phyloP scores from a whole-genome alignment of 2,113 vertebrate species.

The Diphyllodes magnificus region DNA sequence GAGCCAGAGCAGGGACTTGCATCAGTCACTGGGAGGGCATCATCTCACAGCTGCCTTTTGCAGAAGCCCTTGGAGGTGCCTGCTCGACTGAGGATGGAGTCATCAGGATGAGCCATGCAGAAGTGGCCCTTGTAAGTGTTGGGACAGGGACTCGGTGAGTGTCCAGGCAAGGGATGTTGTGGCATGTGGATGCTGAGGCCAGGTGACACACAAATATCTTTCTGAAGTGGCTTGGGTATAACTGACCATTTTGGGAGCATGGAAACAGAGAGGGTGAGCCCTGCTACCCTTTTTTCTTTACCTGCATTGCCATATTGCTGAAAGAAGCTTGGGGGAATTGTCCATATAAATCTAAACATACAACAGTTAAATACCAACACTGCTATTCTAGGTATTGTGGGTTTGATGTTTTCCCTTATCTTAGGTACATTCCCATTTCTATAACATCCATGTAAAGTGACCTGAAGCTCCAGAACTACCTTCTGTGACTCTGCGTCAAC shows the following conservation, averaged over 20 bases:
- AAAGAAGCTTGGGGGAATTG: not conserved
- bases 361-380: not conserved
- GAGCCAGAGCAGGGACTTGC: not conserved
- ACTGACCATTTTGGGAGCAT: not conserved
- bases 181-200: not conserved
- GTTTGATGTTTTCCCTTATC: not conserved
- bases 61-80: not conserved
- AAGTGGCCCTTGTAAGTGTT: not conserved
- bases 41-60: not conserved
- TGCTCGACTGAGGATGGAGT: rapidly evolving
- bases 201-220: not conserved
- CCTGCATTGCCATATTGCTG: not conserved
- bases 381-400: not conserved
- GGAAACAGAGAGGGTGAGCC: not conserved
- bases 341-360: not conserved
- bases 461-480: not conserved
- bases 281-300: not conserved
- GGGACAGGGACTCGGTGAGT: not conserved
- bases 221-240: not conserved
- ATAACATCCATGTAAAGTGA: not conserved
- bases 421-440: not conserved
- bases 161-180: not conserved
- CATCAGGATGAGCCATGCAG: rapidly evolving
- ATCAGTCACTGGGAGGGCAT: not conserved
- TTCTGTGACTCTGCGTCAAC: not conserved